Conservation (phyloP, 1,140 invertebrate genomes). For the Drosophila virilis region DNA sequence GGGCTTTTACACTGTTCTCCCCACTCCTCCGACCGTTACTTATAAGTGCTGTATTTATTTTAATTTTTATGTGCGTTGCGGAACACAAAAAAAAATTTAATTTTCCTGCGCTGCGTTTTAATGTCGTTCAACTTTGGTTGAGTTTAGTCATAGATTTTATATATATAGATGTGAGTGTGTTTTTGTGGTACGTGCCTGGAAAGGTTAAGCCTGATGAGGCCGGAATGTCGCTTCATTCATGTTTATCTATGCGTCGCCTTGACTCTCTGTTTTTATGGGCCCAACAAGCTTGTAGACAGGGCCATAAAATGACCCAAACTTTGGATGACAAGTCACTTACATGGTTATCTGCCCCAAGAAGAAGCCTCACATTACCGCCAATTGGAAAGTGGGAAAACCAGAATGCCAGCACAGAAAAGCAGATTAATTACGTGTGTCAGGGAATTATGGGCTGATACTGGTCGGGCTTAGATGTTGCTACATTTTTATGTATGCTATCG, state of each 20-base stretch:
- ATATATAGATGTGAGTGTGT: conserved; percentile 9
- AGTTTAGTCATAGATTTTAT: conserved; percentile 19
- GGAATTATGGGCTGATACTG: not conserved
- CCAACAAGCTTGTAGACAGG: conserved; percentile 50
- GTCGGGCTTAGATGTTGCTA: too few relatives aligned
- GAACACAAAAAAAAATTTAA: conserved; percentile 44
- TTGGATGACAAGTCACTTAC: conserved; percentile 79
- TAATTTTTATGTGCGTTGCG: conserved; percentile 58
- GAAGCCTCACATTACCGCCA: conserved; percentile 47
- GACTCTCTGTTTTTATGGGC: conserved; percentile 48
- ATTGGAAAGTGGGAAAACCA: conserved; percentile 33
- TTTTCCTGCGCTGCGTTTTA: conserved; percentile 44
- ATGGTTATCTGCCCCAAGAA: conserved; percentile 34
- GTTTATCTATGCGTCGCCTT: conserved; percentile 63
- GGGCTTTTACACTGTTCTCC: conserved; percentile 38
- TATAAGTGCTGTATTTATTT: conserved; percentile 62
- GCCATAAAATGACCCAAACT: conserved; percentile 73
- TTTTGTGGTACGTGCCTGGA: conserved; percentile 63
- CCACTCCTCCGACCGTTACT: conserved; percentile 7
- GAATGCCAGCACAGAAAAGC: not conserved
- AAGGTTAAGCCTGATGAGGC: conserved; percentile 39
- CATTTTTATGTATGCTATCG: not conserved
- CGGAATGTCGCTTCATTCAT: conserved; percentile 27
- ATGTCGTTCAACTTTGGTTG: conserved; percentile 71
- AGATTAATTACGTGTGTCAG: not conserved